phyloP scores from a whole-genome alignment of 2,113 vertebrate species.

The Phainopepla nitens region DNA sequence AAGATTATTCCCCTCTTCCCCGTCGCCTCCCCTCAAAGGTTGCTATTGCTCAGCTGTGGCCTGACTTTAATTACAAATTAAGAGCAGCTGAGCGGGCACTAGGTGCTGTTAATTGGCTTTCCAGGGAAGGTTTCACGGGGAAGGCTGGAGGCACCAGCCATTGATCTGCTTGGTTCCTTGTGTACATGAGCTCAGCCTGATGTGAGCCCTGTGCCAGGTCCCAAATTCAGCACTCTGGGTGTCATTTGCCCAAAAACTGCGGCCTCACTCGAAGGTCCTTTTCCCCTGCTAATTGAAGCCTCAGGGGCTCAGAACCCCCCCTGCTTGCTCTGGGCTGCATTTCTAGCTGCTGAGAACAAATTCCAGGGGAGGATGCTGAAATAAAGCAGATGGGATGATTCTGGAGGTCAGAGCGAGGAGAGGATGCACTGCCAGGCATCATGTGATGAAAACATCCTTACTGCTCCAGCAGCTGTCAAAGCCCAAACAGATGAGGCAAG shows the following conservation, averaged over 20 bases:
- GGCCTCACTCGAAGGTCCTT: not conserved
- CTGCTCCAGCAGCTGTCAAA: conserved; percentile 24
- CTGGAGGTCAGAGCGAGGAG: not conserved
- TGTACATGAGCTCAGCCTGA: not conserved
- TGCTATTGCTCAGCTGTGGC: not conserved
- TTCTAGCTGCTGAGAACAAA: not conserved
- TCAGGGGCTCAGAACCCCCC: not conserved
- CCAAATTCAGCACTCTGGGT: not conserved
- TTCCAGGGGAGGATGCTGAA: not conserved
- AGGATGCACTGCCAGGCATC: not conserved
- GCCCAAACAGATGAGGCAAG: not conserved
- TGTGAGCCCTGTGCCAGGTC: not conserved
- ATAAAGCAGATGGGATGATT: not conserved
- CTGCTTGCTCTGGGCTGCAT: not conserved
- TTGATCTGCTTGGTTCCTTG: fast-evolving
- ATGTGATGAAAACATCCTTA: not conserved
- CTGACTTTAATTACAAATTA: conserved; percentile 7
- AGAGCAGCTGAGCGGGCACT: not conserved
- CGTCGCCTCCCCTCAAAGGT: not conserved
- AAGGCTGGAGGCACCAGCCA: not conserved
- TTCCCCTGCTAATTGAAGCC: not conserved
- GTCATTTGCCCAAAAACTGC: not conserved
- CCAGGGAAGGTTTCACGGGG: not conserved
- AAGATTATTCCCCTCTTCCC: not conserved
- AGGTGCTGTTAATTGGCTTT: conserved; percentile 13